A percentile compares a stretch with the other conserved stretches of the same genome.
These are phyloP conservation scores for Mionectes olivaceus DNA, from an alignment of 2,797 vertebrate genomes.

Conservation along the genomic window DNA sequence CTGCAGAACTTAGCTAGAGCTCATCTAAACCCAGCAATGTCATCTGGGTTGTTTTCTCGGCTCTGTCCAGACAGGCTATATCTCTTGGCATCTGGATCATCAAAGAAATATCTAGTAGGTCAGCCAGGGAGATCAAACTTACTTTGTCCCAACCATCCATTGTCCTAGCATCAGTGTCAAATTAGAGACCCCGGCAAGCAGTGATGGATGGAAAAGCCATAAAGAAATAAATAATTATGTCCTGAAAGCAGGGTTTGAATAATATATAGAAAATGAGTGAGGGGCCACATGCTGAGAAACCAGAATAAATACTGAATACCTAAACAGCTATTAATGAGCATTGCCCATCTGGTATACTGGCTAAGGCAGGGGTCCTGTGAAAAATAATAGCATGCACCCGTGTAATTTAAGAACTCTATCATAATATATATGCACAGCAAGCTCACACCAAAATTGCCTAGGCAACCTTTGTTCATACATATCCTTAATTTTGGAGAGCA, in stretches of 20 bases:
- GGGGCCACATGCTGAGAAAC: constrained; percentile 44
- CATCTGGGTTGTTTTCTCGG: neutral
- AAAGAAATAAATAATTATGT: constrained; percentile 56
- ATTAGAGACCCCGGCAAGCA: constrained; percentile 19
- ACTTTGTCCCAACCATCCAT: neutral
- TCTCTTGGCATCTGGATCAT: constrained; percentile 23
- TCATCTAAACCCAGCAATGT: neutral
- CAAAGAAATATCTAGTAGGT: neutral
- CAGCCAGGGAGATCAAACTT: neutral
- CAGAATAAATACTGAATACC: constrained; percentile 59
- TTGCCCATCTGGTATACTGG: constrained; percentile 46
- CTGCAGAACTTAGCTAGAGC: neutral
- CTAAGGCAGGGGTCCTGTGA: constrained; percentile 36
- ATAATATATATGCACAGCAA: constrained; percentile 17
- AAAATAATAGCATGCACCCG: constrained; percentile 33
- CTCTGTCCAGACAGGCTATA: neutral
- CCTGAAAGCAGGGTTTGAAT: constrained; percentile 24
- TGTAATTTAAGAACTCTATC: constrained; percentile 40
- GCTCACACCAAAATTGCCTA: constrained; percentile 11
- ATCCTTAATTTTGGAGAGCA: neutral
- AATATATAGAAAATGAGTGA: constrained; percentile 36
- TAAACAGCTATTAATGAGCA: constrained; percentile 61
- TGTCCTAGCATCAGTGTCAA: constrained; percentile 27
- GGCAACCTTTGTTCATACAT: constrained; percentile 28
- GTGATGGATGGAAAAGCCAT: constrained; percentile 36